Evolutionary conservation across 1,140 invertebrate genomes (phyloP), one percentile per base, ranked within the genome.

Genomic region (Scaptodrosophila lebanonensis): DNA sequence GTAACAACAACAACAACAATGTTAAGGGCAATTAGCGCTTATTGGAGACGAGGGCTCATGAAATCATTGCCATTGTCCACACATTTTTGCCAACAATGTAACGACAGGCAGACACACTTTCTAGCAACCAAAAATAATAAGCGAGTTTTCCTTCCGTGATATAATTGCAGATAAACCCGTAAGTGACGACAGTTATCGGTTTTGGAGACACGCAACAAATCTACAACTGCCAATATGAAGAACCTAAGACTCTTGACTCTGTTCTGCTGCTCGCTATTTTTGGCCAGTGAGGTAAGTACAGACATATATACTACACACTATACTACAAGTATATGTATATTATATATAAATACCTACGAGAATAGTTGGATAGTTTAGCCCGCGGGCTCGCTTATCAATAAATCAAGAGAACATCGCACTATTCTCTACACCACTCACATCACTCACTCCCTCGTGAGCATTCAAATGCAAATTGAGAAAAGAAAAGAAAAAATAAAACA

Each of bases 391-490:
- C n/a, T n/a, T n/a, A n/a, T n/a, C n/a, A 32, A 25, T 32, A 17
- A 8, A 32, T 22, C 39, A 13, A 40, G 40, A 52, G 64, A 51
- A 44, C 45, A n/a, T n/a, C n/a, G n/a, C n/a, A n/a, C n/a, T n/a
- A n/a, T n/a, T n/a, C n/a, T n/a, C n/a, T n/a, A n/a, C n/a, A n/a
- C n/a, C n/a, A n/a, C n/a, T n/a, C n/a, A n/a, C n/a, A n/a, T n/a
- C n/a, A n/a, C n/a, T n/a, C n/a, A n/a, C n/a, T n/a, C n/a, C n/a
- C n/a, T n/a, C 61, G 72, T 76, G 72, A 58, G 49, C 62, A 59
- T 76, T 66, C 16, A 71, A 77, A 76, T 76, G 71, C 71, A 76
- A 76, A 76, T 76, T n/a, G n/a, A n/a, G n/a, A n/a, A n/a, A n/a
- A n/a, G n/a, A n/a, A n/a, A n/a, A n/a, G n/a, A n/a, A n/a, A n/a